Evolutionary conservation across 2,888 invertebrate species (phyloP).

Genomic region (Gymnocheta viridis): DNA sequence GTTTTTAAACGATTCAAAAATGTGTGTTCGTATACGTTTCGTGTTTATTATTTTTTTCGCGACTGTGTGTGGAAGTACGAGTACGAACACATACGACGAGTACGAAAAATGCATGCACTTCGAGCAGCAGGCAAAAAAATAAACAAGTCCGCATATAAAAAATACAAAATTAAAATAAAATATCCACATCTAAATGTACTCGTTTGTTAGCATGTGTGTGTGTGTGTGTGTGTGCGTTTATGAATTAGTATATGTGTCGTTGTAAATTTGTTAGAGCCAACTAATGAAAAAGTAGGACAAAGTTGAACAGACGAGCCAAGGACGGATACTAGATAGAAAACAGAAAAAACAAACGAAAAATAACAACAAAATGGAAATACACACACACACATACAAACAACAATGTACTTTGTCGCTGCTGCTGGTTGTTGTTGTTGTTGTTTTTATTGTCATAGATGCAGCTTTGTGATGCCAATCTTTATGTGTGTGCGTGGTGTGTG

Average conservation of each 20-base stretch:
- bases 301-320: constrained; percentile 83
- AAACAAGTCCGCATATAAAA: constrained; percentile 44
- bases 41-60: constrained; percentile 32
- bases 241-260: constrained; percentile 64
- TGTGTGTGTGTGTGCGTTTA: constrained; percentile 32
- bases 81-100: constrained; percentile 70
- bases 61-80: constrained; percentile 58
- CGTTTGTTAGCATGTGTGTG: constrained; percentile 29
- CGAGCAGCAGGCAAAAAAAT: constrained; percentile 47
- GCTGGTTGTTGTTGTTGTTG: constrained; percentile 25
- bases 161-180: constrained; percentile 7
- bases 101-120: constrained; percentile 43
- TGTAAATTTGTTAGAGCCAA: constrained; percentile 75
- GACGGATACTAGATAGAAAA: constrained; percentile 82
- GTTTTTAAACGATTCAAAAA: constrained; percentile 53
- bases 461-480: constrained; percentile 41
- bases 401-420: constrained; percentile 69
- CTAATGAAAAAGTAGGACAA: constrained; percentile 82
- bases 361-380: constrained; percentile 57
- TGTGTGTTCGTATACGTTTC: constrained; percentile 50
- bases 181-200: constrained; percentile 32
- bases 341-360: constrained; percentile 68
- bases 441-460: constrained; percentile 44
- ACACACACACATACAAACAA: constrained; percentile 6
- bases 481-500: constrained; percentile 33